Evolutionary conservation across 2,113 vertebrate species (phyloP), one percentile per base, ranked within the genome.

Genomic region (Cervus canadensis): DNA sequence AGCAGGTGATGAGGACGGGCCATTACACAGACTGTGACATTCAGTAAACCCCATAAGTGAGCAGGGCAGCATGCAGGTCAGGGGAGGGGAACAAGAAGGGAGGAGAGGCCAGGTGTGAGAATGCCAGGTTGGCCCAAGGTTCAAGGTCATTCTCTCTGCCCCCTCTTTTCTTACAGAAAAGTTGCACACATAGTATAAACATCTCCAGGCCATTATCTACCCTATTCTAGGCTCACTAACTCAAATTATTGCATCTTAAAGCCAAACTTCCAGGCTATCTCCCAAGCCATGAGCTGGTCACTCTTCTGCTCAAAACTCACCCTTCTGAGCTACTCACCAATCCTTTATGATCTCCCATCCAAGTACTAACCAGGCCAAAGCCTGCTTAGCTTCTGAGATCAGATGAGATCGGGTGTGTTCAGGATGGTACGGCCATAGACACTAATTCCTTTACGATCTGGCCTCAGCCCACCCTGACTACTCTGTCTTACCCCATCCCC

Each of bases 1-100:
- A 92, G 50, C 4, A 3, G 17, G 48, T 1, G 1, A 9, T 25
- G 33, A n/a, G 25, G 28, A 87, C 40, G 25, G 17, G 43, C 15
- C 2, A 0, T 9, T 6, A 26, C 7, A 10, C 30, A 59, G 56
- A 86, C 48, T 59, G 28, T 0, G 1, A 45, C 59, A 15, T 5
- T 78, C 43, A 26, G 62, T 40, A 92, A 83, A n/a, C 19, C 54
- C 81, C 28, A 48, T 33, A 33, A 81, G 19, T n/a, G 48, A 19
- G 71, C 71, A 43, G 17, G 28, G 45, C 78, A 50, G 78, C 79
- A 13, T 8, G 40, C 17, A 7, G 1, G 13, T 1, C 0, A 15
- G 21, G 67, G 45, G 52, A 52, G 4, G 19, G 71, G 36, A 74
- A 43, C 21, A 6, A 6, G 81, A 10, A 67, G 30, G 50, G 30